Base-by-base conservation (phyloP, 2,113 vertebrate genomes). In the Hippocampus comes region DNA sequence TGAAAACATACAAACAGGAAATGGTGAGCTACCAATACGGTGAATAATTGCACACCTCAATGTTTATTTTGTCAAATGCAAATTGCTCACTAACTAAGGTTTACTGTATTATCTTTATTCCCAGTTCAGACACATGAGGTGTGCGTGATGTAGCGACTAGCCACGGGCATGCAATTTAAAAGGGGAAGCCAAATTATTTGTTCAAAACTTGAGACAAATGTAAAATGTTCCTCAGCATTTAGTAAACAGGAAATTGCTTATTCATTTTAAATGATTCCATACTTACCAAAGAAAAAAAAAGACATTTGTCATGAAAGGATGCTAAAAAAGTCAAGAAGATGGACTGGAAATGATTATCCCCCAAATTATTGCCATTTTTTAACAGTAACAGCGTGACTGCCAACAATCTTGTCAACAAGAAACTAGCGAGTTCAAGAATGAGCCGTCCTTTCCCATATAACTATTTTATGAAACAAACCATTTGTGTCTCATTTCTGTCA, bases 1-100 rank as follows among this genome's bases (percentile, higher is more conserved):
- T 79, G 65, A 76, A 78, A 68, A 89, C 70, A 87, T 48, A 80
- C 72, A 78, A 20, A 69, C n/a, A 11, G 38, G 10, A 42, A 41
- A 67, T 80, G 65, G 72, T 56, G 72, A 76, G 56, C 42, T 72
- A 41, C 9, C 67, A 57, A 66, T 20, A 38, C 53, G 75, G 9
- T 15, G 60, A 80, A 73, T 48, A 75, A 43, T 43, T 67, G 70
- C 21, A 78, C 68, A 61, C 14, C 76, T n/a, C n/a, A 5, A 38
- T 56, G 23, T 6, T 12, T 23, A 10, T 67, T 43, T 18, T 73
- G 48, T 1, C 15, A 30, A 20, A 70, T 61, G 3, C 57, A 49
- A 51, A 67, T 27, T 49, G 9, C 9, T 9, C 8, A 9, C 15
- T 7, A 30, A 30, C 18, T 9, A 61, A 18, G 27, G 59, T 61